Conservation (phyloP, 35 echinoderm and acorn worm species). For the Diadema setosum region DNA sequence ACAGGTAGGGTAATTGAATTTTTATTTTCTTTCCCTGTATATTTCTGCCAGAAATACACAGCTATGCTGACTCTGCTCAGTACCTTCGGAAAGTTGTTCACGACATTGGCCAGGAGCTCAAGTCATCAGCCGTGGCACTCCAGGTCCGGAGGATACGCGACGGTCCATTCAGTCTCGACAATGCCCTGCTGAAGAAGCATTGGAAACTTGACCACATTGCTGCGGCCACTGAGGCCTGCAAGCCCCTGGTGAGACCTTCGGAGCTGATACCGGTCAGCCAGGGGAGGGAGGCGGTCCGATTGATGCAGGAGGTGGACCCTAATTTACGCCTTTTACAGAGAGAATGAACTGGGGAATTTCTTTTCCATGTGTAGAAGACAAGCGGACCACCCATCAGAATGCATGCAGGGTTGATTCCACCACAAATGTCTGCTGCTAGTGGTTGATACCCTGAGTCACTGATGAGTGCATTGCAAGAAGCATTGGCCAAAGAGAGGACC, state of each 20-base stretch:
- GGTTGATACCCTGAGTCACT: too few species aligned
- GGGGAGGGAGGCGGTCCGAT: not conserved
- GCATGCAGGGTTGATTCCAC: too few species aligned
- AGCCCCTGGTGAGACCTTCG: not conserved
- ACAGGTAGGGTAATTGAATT: too few species aligned
- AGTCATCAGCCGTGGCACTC: slow-evolving; percentile 59
- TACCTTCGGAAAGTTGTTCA: slow-evolving; percentile 71
- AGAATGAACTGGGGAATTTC: too few species aligned
- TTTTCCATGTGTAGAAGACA: too few species aligned
- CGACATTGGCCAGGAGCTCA: slow-evolving; percentile 71
- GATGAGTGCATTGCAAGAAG: too few species aligned
- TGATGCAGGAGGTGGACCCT: not conserved
- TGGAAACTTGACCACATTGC: slow-evolving; percentile 49
- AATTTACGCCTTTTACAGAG: too few species aligned
- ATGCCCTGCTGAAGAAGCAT: slow-evolving; percentile 77
- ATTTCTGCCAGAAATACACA: not conserved
- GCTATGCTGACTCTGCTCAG: slow-evolving; percentile 39
- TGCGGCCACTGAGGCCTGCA: not conserved
- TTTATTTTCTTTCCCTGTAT: not conserved
- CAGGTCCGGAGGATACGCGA: slow-evolving; percentile 66
- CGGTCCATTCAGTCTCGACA: slow-evolving; percentile 68
- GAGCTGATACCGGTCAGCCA: not conserved
- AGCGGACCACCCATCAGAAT: too few species aligned
- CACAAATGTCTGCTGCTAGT: too few species aligned
- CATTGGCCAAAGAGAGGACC: too few species aligned